A percentile compares a stretch with the other conserved stretches of the same genome.
Evolutionary conservation across 1,140 invertebrate genomes (phyloP).

Genomic region (Contarinia nasturtii): DNA sequence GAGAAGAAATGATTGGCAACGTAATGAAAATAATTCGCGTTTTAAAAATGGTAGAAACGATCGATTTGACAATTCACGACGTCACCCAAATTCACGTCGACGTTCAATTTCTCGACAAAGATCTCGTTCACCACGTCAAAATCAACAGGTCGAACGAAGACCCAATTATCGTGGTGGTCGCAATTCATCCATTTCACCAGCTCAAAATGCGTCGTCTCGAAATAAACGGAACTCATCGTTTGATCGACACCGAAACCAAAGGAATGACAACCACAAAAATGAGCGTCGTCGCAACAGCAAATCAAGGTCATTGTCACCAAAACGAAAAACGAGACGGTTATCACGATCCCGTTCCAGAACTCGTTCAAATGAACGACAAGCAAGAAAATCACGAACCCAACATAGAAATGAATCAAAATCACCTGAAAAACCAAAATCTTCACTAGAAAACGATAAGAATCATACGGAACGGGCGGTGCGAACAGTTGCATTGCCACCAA

Average conservation of each 20-base stretch:
- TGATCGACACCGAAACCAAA: too few relatives aligned
- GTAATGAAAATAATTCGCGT: too few relatives aligned
- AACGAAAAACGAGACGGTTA: not conserved
- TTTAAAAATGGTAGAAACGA: too few relatives aligned
- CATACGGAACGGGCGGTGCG: not conserved
- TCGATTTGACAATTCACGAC: too few relatives aligned
- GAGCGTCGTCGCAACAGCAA: slow-evolving; percentile 5
- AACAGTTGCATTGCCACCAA: not conserved
- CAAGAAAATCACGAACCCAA: too few relatives aligned
- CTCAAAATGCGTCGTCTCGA: too few relatives aligned
- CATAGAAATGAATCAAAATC: too few relatives aligned
- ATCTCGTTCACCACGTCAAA: not conserved
- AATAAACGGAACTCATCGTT: too few relatives aligned
- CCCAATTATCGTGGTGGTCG: not conserved
- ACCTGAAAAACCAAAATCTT: too few relatives aligned
- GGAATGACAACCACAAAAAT: not conserved
- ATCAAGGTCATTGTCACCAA: not conserved
- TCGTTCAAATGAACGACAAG: too few relatives aligned
- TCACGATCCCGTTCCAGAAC: too few relatives aligned
- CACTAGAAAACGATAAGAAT: not conserved
- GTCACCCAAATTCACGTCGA: not conserved
- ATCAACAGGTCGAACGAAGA: not conserved
- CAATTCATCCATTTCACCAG: too few relatives aligned
- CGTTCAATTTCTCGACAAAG: not conserved
- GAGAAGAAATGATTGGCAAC: not conserved